Conservation (phyloP, 1,140 invertebrate species). For the Drosophila prosaltans region DNA sequence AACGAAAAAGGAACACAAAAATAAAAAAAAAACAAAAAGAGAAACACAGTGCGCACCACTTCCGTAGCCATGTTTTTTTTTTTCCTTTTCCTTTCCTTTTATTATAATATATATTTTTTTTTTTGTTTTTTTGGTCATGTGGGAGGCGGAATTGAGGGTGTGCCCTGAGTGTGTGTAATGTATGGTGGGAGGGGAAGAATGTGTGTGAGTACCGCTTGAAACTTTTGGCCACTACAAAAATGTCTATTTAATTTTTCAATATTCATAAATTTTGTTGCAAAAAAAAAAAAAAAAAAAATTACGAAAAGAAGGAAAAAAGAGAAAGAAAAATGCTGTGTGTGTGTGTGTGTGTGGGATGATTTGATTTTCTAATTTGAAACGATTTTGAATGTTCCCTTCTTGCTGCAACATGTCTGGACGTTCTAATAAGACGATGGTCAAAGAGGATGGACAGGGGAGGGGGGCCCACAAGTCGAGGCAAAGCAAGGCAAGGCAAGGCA, state of each 20-base stretch:
- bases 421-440: not conserved
- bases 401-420: conserved; percentile 43
- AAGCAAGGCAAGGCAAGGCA: not conserved
- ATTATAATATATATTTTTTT: not conserved
- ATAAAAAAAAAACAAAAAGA: conserved; percentile 24
- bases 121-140: conserved; percentile 10
- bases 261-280: conserved; percentile 71
- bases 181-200: no score
- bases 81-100: not conserved
- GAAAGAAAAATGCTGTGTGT: conserved; percentile 13
- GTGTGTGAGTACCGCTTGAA: conserved; percentile 12
- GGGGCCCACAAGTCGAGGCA: not conserved
- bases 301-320: not conserved
- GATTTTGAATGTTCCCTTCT: conserved; percentile 24
- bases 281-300: not conserved
- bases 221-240: conserved; percentile 24
- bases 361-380: conserved; percentile 78
- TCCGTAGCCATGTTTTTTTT: conserved; percentile 71
- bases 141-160: conserved; percentile 22
- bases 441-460: not conserved
- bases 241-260: conserved; percentile 77
- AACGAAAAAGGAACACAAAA: conserved; percentile 9
- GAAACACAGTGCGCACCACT: conserved; percentile 54
- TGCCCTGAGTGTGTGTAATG: conserved; percentile 21
- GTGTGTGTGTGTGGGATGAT: conserved; percentile 51